These are phyloP conservation scores for Antennarius maculatus DNA, from an alignment of 2,797 vertebrate species.

Conservation along the genomic window DNA sequence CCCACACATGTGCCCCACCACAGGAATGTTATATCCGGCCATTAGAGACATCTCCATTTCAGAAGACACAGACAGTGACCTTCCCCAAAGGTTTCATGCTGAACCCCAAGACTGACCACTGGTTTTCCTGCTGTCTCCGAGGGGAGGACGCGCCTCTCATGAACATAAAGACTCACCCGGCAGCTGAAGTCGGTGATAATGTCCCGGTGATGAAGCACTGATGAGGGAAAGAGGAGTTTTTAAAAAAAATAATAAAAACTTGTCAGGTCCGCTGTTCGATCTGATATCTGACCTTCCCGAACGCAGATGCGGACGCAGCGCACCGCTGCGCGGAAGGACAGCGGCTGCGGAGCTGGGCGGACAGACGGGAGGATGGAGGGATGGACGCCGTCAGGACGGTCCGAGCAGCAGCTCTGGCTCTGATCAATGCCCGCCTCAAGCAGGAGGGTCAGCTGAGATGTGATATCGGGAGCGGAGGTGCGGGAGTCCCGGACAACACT, in stretches of 20 bases:
- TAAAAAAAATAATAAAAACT: slow-evolving; percentile 19
- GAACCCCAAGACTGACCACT: no score
- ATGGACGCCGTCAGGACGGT: slow-evolving; percentile 10
- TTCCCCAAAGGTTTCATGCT: no score
- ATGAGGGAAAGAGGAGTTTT: neutral
- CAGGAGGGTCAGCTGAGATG: slow-evolving; percentile 47
- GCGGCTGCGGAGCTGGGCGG: neutral
- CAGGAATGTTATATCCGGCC: no score
- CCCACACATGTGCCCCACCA: no score
- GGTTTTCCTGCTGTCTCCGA: neutral
- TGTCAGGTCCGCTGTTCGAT: slow-evolving; percentile 28
- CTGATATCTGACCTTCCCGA: slow-evolving; percentile 41
- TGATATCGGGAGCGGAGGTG: slow-evolving; percentile 41
- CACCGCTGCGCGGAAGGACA: slow-evolving; percentile 16
- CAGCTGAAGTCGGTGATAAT: slow-evolving; percentile 4
- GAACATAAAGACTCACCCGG: slow-evolving; percentile 60
- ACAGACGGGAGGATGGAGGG: slow-evolving; percentile 1
- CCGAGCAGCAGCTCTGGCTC: slow-evolving; percentile 36
- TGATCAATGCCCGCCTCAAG: slow-evolving; percentile 50
- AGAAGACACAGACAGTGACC: no score
- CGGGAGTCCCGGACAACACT: slow-evolving; percentile 43
- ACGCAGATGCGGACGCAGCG: slow-evolving; percentile 13
- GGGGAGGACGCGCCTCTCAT: slow-evolving; percentile 2
- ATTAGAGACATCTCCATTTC: no score
- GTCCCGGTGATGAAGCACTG: slow-evolving; percentile 2